phyloP scores from a whole-genome alignment of 2,113 vertebrate genomes.

The Holacanthus passer region DNA sequence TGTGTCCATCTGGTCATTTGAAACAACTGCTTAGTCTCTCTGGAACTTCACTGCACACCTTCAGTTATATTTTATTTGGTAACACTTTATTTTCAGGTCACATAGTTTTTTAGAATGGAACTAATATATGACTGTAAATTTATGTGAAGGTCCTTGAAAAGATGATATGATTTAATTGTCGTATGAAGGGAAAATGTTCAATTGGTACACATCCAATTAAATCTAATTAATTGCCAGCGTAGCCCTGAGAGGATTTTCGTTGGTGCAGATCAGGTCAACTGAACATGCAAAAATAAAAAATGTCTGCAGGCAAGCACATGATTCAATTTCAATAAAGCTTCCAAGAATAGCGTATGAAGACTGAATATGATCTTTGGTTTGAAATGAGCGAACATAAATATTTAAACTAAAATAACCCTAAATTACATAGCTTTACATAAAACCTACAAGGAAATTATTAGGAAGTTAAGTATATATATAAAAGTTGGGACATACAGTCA shows the following conservation, averaged over 20 bases:
- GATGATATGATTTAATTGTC: background rate
- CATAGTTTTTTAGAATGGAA: background rate
- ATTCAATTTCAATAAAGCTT: background rate
- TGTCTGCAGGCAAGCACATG: background rate
- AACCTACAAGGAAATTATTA: no score
- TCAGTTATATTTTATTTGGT: background rate
- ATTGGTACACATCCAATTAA: background rate
- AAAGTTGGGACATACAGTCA: no score
- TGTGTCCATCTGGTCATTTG: conserved; percentile 1
- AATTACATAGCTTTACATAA: no score
- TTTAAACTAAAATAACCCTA: background rate
- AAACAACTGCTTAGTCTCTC: background rate
- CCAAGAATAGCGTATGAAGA: background rate
- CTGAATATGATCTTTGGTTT: background rate
- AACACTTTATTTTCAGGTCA: background rate
- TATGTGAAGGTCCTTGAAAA: background rate
- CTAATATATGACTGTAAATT: background rate
- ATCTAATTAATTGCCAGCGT: background rate
- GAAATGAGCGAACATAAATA: background rate
- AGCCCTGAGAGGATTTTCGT: background rate
- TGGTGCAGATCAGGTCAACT: background rate
- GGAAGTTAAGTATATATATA: no score
- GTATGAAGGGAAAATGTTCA: background rate
- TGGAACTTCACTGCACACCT: background rate
- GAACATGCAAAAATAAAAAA: background rate